phyloP scores from a whole-genome alignment of 2,888 invertebrate species.

The Leptodirus hochenwartii region DNA sequence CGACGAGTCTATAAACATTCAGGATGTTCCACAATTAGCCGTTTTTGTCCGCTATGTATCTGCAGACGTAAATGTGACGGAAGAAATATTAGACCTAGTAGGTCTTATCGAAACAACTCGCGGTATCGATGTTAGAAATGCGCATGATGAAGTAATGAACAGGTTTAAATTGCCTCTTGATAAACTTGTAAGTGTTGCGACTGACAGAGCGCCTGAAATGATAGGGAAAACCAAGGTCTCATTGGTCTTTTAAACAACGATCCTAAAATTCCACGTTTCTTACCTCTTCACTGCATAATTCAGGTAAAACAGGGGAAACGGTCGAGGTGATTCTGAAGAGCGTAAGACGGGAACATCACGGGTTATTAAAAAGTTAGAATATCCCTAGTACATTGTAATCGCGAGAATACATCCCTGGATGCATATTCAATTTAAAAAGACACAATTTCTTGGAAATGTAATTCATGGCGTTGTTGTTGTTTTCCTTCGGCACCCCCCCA shows the following conservation, averaged over 20 bases:
- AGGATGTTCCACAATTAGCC: conserved; percentile 11
- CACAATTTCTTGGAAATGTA: no score
- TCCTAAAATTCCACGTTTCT: conserved; percentile 9
- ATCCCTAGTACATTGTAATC: no score
- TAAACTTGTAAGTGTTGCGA: conserved; percentile 11
- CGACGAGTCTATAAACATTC: conserved; percentile 10
- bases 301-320: conserved; percentile 9
- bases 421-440: no score
- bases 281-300: conserved; percentile 9
- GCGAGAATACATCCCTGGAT: no score
- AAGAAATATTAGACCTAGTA: conserved; percentile 9
- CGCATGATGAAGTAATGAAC: conserved; percentile 11
- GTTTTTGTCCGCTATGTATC: conserved; percentile 10
- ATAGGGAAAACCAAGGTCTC: conserved; percentile 10
- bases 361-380: no score
- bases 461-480: no score
- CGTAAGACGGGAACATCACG: no score
- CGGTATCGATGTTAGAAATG: conserved; percentile 11
- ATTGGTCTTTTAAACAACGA: conserved; percentile 10
- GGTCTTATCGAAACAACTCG: conserved; percentile 9
- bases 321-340: no score
- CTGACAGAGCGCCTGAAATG: conserved; percentile 11
- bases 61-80: conserved; percentile 8
- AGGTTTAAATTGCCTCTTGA: conserved; percentile 11
- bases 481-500: no score